Base-by-base conservation (phyloP, 2,113 vertebrate genomes). In the Brachyistius frenatus region DNA sequence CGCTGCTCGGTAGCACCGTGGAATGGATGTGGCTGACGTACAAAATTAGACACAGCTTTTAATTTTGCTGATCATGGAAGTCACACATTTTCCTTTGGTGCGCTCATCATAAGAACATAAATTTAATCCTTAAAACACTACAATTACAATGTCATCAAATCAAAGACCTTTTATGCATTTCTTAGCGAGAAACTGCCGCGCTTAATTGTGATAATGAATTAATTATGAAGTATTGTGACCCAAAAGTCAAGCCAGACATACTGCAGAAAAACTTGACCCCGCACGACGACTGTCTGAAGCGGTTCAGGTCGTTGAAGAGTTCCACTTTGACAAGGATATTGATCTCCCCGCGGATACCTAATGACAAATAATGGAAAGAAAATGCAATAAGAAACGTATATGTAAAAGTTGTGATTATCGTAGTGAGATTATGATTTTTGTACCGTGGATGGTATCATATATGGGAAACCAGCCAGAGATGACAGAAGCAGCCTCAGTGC, bases 391-490 rank as follows among this genome's bases (percentile, higher is more conserved):
- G 11, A 7, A 41, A 15, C 10, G 41, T 15, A 35, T 8, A 39
- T 1, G 50, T 32, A 15, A 39, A 23, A 3, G 14, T 1, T 10
- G 3, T 46, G 3, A 76, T 60, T 7, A 57, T 56, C 2, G 32
- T 13, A 3, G 7, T 72, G 3, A 33, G 14, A 50, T 39, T 13
- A 36, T 50, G 3, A 58, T 63, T 63, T 1, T 66, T 66, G n/a
- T 91, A 99, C 98, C 98, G 3, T 99, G 98, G 67, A 99, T 99
- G 39, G 98, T 99, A 70, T 99, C 98, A 65, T 99, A 99, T 86
- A 99, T 99, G n/a, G 98, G 98, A 90, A 99, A 99, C 98, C 98
- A 99, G 30, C 98, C 98, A 32, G 97, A 99, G 88, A 99, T 99
- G 79, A 98, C 95, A 0, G 97, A 98, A 39, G 98, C 98, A 35